Evolutionary conservation across 2,113 vertebrate genomes (phyloP).

Genomic region (Phasianus colchicus): DNA sequence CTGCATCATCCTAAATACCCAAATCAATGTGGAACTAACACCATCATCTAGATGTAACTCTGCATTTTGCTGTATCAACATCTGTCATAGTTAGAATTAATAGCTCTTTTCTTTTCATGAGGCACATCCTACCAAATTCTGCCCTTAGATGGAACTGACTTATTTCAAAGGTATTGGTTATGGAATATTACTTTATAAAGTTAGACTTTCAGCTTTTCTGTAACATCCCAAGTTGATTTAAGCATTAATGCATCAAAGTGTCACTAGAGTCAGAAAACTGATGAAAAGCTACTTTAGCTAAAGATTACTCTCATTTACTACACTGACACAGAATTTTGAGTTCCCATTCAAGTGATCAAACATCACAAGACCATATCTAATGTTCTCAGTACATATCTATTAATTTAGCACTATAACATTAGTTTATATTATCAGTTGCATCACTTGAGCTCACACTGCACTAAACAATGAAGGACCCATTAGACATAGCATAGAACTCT

Average conservation of each 20-base stretch:
- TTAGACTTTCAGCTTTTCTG: not conserved
- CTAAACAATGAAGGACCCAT: not conserved
- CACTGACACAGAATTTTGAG: not conserved
- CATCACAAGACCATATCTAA: not conserved
- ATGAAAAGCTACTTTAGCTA: not conserved
- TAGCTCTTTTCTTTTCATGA: not conserved
- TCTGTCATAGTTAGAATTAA: not conserved
- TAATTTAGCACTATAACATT: not conserved
- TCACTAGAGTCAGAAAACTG: not conserved
- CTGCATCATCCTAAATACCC: slow-evolving; percentile 2
- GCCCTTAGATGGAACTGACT: not conserved
- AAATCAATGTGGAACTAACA: slow-evolving; percentile 13
- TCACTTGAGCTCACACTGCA: not conserved
- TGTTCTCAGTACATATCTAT: not conserved
- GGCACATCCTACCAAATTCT: not conserved
- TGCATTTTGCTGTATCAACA: not conserved
- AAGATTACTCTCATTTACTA: not conserved
- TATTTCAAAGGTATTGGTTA: not conserved
- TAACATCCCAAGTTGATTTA: not conserved
- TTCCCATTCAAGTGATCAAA: not conserved
- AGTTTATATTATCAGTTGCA: not conserved
- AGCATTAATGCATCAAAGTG: not conserved
- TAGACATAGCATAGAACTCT: not conserved
- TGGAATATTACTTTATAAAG: not conserved
- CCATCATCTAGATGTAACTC: not conserved